Base-by-base conservation (phyloP, 2,888 invertebrate species). In the Drosophila villosipedis region DNA sequence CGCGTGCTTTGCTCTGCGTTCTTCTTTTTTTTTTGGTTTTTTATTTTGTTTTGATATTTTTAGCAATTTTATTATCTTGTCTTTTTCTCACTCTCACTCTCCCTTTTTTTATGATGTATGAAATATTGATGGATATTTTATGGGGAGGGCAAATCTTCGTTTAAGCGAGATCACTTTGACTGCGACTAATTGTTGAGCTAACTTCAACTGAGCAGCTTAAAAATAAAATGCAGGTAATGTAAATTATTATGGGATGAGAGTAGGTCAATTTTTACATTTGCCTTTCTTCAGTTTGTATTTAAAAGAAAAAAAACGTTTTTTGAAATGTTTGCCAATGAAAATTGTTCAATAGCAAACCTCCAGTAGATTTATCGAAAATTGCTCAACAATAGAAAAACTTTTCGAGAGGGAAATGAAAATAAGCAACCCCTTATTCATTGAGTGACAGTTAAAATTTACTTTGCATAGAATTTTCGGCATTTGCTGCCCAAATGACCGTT, bases 51-150 rank as follows among this genome's bases (percentile, higher is more conserved):
- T 90, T 73, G 67, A 78, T 83, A 79, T 87, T 87, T 89, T 84
- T 80, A 88, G 80, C 80, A 80, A 76, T 77, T 73, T 76, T 84
- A 86, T 78, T 85, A 74, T 75, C 72, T 76, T 78, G 69, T 77
- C 83, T 68, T 68, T 47, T 39, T 50, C 25, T 53, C 50, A 47
- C 12, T 30, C 1, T 30, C 30, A 30, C 7, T 33, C 28, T 57
- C 37, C 22, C 33, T 16, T 57, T 59, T 74, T 80, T 87, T 87
- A 84, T 76, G 80, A 89, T 71, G 70, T 81, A 89, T 77, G 84
- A 87, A 83, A 83, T 85, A 74, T 76, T 78, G 72, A 80, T 85
- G 39, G 70, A 50, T 63, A 70, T 77, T 72, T 64, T 55, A 12
- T 12, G 52, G 28, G 16, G 14, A 7, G 52, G 52, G 37, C 41